phyloP scores from a whole-genome alignment of 2,888 invertebrate genomes.

The Drosophila ochracea region DNA sequence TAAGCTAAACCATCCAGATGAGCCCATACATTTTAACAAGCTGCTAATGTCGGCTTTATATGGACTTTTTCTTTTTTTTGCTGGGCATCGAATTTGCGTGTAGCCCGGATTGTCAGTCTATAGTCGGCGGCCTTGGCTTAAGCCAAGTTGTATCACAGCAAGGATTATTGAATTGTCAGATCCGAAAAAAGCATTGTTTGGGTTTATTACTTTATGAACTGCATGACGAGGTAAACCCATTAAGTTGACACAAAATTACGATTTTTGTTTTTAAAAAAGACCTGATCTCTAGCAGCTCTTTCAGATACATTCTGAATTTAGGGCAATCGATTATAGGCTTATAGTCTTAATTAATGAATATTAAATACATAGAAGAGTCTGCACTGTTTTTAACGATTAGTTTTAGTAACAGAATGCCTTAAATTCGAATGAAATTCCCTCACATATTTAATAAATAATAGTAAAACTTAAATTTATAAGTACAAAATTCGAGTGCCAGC shows the following conservation, averaged over 20 bases:
- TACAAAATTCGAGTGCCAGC: background rate
- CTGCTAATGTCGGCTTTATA: conserved; percentile 67
- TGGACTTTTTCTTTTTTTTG: conserved; percentile 34
- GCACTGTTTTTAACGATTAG: background rate
- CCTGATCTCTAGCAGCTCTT: no score
- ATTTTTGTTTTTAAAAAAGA: background rate
- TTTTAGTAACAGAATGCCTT: background rate
- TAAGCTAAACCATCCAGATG: conserved; percentile 38
- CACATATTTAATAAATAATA: background rate
- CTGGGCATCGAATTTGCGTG: conserved; percentile 32
- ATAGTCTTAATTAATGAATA: accelerated
- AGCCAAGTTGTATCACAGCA: conserved; percentile 11
- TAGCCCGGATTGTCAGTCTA: conserved; percentile 15
- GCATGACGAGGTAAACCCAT: background rate
- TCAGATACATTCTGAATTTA: background rate
- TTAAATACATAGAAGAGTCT: background rate
- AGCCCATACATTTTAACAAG: conserved; percentile 70
- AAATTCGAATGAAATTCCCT: background rate
- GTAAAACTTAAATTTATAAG: background rate
- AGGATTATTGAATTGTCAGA: conserved; percentile 11
- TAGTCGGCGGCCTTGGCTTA: conserved; percentile 24
- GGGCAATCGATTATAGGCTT: background rate
- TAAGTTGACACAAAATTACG: background rate
- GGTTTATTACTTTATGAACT: conserved; percentile 20
- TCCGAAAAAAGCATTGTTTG: conserved; percentile 5